Evolutionary conservation across 2,888 invertebrate species (phyloP).

Genomic region (Conus canariensis): DNA sequence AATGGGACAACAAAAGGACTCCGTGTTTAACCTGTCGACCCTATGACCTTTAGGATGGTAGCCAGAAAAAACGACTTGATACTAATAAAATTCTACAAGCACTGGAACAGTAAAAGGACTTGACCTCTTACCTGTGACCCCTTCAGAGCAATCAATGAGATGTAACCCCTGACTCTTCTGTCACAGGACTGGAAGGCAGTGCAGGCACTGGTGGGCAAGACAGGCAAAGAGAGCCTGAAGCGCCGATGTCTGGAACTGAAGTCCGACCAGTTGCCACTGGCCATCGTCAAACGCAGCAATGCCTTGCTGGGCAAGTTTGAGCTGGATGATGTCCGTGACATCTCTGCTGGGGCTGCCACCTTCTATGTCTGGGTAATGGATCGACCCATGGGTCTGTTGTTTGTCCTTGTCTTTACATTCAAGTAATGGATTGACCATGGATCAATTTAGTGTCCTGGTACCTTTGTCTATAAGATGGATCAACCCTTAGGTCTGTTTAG

Average conservation of each 20-base stretch:
- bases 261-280: slow-evolving; percentile 62
- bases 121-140: not conserved
- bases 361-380: slow-evolving; percentile 76
- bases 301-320: slow-evolving; percentile 67
- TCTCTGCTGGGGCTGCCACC: slow-evolving; percentile 77
- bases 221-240: slow-evolving; percentile 76
- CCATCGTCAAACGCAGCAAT: slow-evolving; percentile 64
- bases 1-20: no score
- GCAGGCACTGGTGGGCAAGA: slow-evolving; percentile 75
- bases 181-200: slow-evolving; percentile 75
- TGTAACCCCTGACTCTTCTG: not conserved
- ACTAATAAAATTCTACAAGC: no score
- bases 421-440: no score
- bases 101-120: not conserved
- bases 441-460: no score
- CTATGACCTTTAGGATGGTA: no score
- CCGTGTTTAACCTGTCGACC: no score
- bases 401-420: no score
- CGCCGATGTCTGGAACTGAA: slow-evolving; percentile 72
- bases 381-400: not conserved
- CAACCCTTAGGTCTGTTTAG: no score
- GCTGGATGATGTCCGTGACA: slow-evolving; percentile 75
- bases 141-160: not conserved
- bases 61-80: no score
- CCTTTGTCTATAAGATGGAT: no score